Conservation (phyloP, 35 echinoderm and acorn worm species). For the Diadema setosum region DNA sequence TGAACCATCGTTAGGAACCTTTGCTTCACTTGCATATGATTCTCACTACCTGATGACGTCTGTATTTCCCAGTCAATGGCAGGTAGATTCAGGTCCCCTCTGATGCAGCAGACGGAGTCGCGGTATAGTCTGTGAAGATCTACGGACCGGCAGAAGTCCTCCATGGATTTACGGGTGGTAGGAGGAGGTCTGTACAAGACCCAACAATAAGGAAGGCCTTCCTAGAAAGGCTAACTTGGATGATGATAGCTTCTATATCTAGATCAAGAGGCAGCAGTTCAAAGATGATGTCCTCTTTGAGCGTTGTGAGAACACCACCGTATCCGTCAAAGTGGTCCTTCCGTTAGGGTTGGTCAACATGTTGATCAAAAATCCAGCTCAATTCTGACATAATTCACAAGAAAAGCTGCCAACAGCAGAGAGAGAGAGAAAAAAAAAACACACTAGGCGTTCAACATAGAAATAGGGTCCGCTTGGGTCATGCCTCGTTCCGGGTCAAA, state of each 20-base stretch:
- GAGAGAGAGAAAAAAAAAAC: no score
- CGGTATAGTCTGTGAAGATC: neutral
- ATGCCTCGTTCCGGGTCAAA: no score
- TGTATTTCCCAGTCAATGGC: slow-evolving; percentile 36
- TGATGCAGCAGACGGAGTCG: neutral
- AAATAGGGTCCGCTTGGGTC: no score
- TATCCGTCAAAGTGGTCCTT: no score
- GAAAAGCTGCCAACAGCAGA: no score
- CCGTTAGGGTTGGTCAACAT: no score
- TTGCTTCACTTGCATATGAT: neutral
- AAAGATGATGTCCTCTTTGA: neutral
- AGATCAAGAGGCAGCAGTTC: neutral
- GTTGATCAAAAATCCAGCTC: no score
- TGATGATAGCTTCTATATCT: neutral
- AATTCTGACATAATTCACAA: no score
- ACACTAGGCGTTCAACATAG: no score
- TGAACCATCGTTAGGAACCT: neutral
- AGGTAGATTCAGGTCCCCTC: slow-evolving; percentile 58
- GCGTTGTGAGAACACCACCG: no score
- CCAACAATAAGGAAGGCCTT: neutral
- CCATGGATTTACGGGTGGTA: neutral
- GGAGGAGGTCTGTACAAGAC: neutral
- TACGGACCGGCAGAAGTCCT: neutral
- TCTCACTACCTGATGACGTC: neutral
- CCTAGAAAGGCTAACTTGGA: neutral